Evolutionary conservation across 2,888 invertebrate genomes (phyloP).

Genomic region (Helicoverpa assulta): DNA sequence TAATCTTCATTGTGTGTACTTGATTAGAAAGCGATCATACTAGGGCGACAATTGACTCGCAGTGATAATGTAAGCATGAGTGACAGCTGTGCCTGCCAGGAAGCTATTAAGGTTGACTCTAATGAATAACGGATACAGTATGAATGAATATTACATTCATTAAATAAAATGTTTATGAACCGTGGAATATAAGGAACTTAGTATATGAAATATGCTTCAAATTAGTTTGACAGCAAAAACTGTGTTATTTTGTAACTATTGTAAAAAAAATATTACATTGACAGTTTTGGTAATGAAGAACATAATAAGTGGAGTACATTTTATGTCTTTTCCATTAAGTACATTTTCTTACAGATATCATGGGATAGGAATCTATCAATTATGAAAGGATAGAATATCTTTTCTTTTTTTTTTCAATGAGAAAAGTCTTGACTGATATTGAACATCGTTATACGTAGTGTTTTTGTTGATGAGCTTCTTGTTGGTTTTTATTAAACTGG

Average conservation of each 20-base stretch:
- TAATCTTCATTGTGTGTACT: conserved; percentile 30
- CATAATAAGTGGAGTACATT: no score
- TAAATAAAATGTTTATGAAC: conserved; percentile 42
- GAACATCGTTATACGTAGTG: neutral
- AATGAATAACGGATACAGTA: conserved; percentile 55
- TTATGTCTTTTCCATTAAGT: no score
- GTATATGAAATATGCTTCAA: neutral
- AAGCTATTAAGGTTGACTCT: conserved; percentile 53
- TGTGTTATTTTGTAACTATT: neutral
- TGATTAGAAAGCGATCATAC: conserved; percentile 58
- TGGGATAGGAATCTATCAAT: no score
- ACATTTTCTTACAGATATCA: no score
- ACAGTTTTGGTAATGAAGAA: no score
- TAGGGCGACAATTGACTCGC: conserved; percentile 50
- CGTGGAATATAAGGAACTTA: conserved; percentile 13
- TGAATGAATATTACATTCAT: conserved; percentile 48
- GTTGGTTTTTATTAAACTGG: neutral
- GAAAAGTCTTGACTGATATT: neutral
- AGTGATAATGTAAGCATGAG: conserved; percentile 56
- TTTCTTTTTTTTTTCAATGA: neutral
- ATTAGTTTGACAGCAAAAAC: neutral
- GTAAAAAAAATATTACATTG: no score
- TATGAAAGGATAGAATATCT: no score
- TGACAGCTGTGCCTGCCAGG: conserved; percentile 54
- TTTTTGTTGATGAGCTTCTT: neutral